Base-by-base conservation (phyloP, 1,140 invertebrate species). In the Panonychus citri region DNA sequence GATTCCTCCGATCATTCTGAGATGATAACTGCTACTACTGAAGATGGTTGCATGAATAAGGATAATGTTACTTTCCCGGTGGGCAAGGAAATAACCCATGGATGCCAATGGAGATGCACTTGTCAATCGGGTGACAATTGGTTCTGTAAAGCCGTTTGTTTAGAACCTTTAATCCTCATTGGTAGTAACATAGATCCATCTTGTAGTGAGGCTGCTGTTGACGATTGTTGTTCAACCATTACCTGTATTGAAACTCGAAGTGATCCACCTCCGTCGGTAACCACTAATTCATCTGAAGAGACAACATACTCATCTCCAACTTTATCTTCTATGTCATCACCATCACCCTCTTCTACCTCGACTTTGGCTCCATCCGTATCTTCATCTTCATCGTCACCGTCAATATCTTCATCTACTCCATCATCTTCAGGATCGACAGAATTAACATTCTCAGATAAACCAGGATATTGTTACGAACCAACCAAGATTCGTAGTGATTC, bases 1-100 rank as follows among this genome's bases (percentile, higher is more conserved):
- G 10, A 17, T 27, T 57, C 60, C 10, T 61, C 59, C 19, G 50
- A 62, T 19, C 34, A 60, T 4, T 65, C 67, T 0, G 67, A 68
- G 57, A 62, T 64, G 0, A 62, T 68, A 19, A 55, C n/a, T 27
- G 24, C 25, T 2, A 28, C 24, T 4, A 51, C 49, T n/a, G 49
- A 51, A 51, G 49, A 78, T 64, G 77, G 77, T 3, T 89, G 85
- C 65, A 63, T 75, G 15, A n/a, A n/a, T n/a, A 78, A 80, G 61
- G 78, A 77, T 42, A 86, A 85, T 61, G 74, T 76, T 50, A 80
- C 81, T 0, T 78, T 84, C 60, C 70, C 75, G 53, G 73, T 77
- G 54, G 81, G 82, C 15, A 75, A 81, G 61, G 77, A 73, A 17
- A 77, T 85, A 63, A 76, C 83, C 63, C 78, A 85, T 40, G 83